Conservation (phyloP, 2,888 invertebrate species). For the Trachelus tabidus region DNA sequence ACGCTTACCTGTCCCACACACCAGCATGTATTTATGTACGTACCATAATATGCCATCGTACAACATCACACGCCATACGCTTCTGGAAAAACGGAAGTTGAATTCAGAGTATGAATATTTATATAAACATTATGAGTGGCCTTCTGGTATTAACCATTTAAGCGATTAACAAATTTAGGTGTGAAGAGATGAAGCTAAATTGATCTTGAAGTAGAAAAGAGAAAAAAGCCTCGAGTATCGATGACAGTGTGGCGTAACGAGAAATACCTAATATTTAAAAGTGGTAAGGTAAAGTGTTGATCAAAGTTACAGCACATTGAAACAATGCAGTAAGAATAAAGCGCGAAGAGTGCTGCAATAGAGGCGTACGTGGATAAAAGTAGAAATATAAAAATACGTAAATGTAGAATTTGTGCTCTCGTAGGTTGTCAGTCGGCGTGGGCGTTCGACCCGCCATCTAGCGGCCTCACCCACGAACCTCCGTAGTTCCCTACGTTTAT, state of each 20-base stretch:
- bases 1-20: conserved; percentile 27
- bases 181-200: not conserved
- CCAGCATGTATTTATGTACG: not conserved
- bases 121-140: not conserved
- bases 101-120: conserved; percentile 4
- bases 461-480: not conserved
- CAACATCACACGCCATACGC: not conserved
- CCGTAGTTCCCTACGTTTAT: not conserved
- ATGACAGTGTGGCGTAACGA: not conserved
- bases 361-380: not conserved
- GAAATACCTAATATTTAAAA: too few species aligned
- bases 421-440: not conserved
- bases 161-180: too few species aligned
- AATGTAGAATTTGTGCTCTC: not conserved
- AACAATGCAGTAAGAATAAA: not conserved
- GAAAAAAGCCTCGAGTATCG: not conserved
- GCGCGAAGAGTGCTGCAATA: not conserved
- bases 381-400: not conserved
- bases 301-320: not conserved
- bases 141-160: not conserved
- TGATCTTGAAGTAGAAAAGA: not conserved
- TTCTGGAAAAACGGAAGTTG: conserved; percentile 21
- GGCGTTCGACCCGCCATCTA: not conserved
- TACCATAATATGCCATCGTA: not conserved
- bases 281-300: not conserved